Evolutionary conservation across 2,113 vertebrate genomes (phyloP), one percentile per base, ranked within the genome.

Genomic region (Numida meleagris): DNA sequence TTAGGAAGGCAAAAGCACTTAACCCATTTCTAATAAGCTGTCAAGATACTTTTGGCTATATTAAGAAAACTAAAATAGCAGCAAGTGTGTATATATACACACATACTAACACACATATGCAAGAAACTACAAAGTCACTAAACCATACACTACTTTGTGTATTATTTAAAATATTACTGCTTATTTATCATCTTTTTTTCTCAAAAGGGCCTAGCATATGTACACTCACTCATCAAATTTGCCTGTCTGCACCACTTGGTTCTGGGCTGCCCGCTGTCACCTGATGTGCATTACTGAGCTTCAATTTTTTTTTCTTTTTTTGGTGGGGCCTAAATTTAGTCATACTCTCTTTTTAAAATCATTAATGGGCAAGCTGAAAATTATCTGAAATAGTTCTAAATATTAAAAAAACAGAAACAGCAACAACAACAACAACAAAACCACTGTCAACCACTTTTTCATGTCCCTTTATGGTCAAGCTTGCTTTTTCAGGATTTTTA

Each of bases 1-100:
- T 96, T 91, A 78, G 42, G 50, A 80, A 86, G 57, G 61, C 43
- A 81, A 93, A 94, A 75, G 0, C 61, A 87, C 58, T 94, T 93
- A 91, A 95, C 57, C 55, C 2, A 6, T 31, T 79, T n/a, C 59
- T 94, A 94, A 72, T 53, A 91, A 72, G 27, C 16, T 90, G 50
- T 90, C 55, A 86, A 81, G 73, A 74, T 86, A 42, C 19, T 81
- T 13, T 72, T 88, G 86, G 33, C 29, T 71, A 21, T 75, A 59
- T 66, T 3, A 78, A 9, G 19, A 61, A 76, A 78, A 33, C 40
- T 87, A 46, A 93, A 88, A 66, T 21, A 81, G 68, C 40, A 92
- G 42, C 51, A 88, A 61, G 45, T 23, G 6, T 72, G 14, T 78
- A n/a, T 63, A 29, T 59, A 36, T 68, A 25, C 9, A 29, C 50